Evolutionary conservation across 2,113 vertebrate species (phyloP).

Genomic region (Notarius quadriscutis): DNA sequence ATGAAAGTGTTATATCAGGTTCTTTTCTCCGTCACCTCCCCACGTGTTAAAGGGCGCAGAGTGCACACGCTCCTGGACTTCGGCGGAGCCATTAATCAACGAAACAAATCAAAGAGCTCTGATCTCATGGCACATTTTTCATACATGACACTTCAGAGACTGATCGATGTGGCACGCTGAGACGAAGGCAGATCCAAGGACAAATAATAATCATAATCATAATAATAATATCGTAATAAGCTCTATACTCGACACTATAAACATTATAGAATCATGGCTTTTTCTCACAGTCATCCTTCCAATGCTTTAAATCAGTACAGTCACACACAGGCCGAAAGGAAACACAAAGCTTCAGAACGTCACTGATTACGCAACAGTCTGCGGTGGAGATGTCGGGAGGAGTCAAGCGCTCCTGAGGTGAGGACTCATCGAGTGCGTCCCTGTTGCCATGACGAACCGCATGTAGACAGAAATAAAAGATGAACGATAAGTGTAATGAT

Average conservation of each 20-base stretch:
- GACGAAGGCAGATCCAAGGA: background rate
- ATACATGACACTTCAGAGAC: background rate
- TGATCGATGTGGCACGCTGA: slow-evolving; percentile 6
- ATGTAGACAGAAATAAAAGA: slow-evolving; percentile 61
- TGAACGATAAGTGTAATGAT: background rate
- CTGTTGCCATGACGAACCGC: slow-evolving; percentile 29
- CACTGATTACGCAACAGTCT: slow-evolving; percentile 27
- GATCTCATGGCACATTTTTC: slow-evolving; percentile 39
- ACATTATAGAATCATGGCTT: slow-evolving; percentile 47
- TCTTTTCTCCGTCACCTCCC: background rate
- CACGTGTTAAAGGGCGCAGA: slow-evolving; percentile 19
- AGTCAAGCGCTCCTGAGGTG: slow-evolving; percentile 1
- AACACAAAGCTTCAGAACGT: slow-evolving; percentile 25
- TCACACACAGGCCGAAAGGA: slow-evolving; percentile 41
- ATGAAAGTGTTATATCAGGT: background rate
- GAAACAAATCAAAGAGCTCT: slow-evolving; percentile 13
- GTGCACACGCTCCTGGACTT: background rate
- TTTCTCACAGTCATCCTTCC: slow-evolving; percentile 33
- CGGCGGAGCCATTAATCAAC: background rate
- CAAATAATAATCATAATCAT: slow-evolving; percentile 17
- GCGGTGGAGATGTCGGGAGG: slow-evolving; percentile 7
- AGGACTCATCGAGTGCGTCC: background rate
- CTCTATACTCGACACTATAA: slow-evolving; percentile 23
- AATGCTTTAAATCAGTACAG: slow-evolving; percentile 28
- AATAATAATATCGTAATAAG: background rate